A percentile compares a stretch with the other conserved stretches of the same genome.
These are phyloP conservation scores for Drosophila prosaltans DNA, from an alignment of 1,140 invertebrate genomes.

Conservation along the genomic window DNA sequence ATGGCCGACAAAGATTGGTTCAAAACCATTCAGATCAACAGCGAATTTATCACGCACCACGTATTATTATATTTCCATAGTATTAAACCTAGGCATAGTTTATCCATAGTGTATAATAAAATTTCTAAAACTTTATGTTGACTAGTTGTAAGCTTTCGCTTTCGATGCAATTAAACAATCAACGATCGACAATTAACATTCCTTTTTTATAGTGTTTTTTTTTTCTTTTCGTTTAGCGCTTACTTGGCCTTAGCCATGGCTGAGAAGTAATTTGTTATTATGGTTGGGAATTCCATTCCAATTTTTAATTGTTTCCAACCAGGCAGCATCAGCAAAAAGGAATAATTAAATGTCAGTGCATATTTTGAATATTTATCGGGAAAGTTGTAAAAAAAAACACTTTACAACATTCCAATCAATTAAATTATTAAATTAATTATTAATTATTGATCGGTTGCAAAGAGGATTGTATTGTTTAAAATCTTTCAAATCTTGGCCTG, in stretches of 20 bases:
- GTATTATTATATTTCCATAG: conserved; percentile 71
- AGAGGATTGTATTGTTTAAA: no score
- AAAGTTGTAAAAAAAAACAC: not conserved
- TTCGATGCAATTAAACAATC: conserved; percentile 71
- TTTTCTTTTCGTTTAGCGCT: not conserved
- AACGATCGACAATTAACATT: conserved; percentile 44
- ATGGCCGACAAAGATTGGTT: not conserved
- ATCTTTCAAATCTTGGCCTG: not conserved
- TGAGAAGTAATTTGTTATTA: not conserved
- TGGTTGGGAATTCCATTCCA: conserved; percentile 11
- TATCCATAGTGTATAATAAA: conserved; percentile 46
- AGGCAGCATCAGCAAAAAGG: not conserved
- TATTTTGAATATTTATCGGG: not conserved
- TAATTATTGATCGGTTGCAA: no score
- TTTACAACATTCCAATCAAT: not conserved
- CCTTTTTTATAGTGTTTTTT: conserved; percentile 8
- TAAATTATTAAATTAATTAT: no score
- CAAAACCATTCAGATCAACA: conserved; percentile 33
- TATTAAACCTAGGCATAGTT: conserved; percentile 69
- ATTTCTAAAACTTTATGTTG: conserved; percentile 71
- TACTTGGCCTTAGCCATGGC: conserved; percentile 23
- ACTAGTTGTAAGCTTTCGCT: conserved; percentile 71
- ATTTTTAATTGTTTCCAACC: conserved; percentile 3
- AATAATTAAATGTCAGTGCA: conserved; percentile 2
- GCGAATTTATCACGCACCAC: conserved; percentile 68